Base-by-base conservation (phyloP, 2,888 invertebrate species). In the Acrobasis consociella region DNA sequence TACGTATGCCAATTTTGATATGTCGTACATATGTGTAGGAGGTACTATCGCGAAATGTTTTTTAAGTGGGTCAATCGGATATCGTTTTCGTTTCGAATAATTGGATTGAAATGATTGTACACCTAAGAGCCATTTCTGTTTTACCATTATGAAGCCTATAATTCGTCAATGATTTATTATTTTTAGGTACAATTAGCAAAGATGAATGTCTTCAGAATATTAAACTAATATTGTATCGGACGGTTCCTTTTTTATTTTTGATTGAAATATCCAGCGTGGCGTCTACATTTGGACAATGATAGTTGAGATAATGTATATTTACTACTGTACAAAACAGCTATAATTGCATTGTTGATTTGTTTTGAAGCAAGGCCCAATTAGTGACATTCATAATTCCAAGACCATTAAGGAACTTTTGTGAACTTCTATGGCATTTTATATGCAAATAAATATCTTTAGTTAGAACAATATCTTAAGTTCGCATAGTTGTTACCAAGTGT, bases 61-160 rank as follows among this genome's bases (percentile, higher is more conserved):
- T 70, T 67, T 71, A 85, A 83, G 81, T 87, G 75, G 86, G 87
- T 85, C 86, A 85, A 72, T 76, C 80, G 81, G 85, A 85, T 85
- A 84, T 83, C 78, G 78, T 74, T 74, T 75, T 73, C 73, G 74
- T 74, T 72, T 69, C 73, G 76, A 79, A 79, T 86, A 85, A 85
- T 85, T 86, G 85, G 80, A 83, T 80, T 71, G 74, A 79, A 78
- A 81, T 86, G 86, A 87, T 85, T 85, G 84, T 82, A 85, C 81
- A 84, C 81, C 83, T 80, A 81, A 81, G 78, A 79, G 78, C 75
- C 80, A 80, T 82, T 86, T 83, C 85, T 81, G 77, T 80, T 83
- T 82, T 79, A 78, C 80, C 78, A 76, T 72, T 77, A 67, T 74
- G 67, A 70, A 85, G 69, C 77, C 84, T 82, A 75, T 87, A 81